Evolutionary conservation across 2,888 invertebrate species (phyloP), one percentile per base, ranked within the genome.

Genomic region (Nemotelus pantherinus): DNA sequence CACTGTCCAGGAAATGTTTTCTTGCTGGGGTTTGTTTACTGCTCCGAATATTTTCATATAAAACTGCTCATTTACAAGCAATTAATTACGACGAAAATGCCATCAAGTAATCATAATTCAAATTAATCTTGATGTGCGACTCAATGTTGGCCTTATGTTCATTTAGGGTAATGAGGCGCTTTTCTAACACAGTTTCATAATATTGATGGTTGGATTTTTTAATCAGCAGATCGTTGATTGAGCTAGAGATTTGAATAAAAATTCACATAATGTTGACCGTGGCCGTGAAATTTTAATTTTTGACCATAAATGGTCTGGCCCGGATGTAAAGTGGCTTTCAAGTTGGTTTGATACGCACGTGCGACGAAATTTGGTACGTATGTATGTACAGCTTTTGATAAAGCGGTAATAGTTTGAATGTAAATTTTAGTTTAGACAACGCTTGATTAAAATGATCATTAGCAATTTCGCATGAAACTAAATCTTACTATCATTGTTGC

Each of bases 41-140:
- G 53, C 7, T n/a, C 44, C 43, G 43, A 50, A 47, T 9, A 70
- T 70, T 70, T 70, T 43, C 70, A 70, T 70, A 70, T n/a, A 47
- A 43, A 70, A 47, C 43, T 3, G 70, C 43, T 70, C 55, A 53
- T 45, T 55, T 70, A 70, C 70, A 70, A 70, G 70, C 70, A 53
- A 70, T 70, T 55, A 70, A 70, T 70, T 70, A 53, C 53, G 10
- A 25, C 39, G 39, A 70, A 43, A 39, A 6, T 70, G 53, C 53
- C 44, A 70, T 70, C 41, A 70, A 55, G 47, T 70, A 47, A 70
- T 55, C 70, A 70, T 70, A 53, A 53, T 41, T 50, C 44, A 70
- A 53, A 53, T 41, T 10, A 39, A 70, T 70, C 70, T 70, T 55
- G 55, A 70, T 55, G 10, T 53, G 70, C 47, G 44, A 43, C 9